These are phyloP conservation scores for Arremon aurantiirostris DNA, from an alignment of 2,797 vertebrate species.

Conservation along the genomic window DNA sequence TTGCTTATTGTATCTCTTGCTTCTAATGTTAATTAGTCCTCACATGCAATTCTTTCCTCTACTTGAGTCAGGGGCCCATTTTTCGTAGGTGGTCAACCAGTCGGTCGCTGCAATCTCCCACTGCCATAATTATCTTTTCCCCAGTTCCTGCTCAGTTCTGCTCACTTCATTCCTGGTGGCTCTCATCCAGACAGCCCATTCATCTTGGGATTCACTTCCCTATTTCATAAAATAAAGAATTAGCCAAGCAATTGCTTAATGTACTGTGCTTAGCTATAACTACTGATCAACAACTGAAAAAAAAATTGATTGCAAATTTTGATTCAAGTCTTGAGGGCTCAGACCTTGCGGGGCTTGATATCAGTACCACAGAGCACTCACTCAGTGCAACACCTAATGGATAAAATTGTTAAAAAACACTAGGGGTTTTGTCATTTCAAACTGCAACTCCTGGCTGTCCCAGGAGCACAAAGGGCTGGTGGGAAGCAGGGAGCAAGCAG, in stretches of 20 bases:
- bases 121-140: neutral
- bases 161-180: neutral
- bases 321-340: neutral
- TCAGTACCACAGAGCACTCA: neutral
- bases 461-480: neutral
- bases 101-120: fast-evolving
- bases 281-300: neutral
- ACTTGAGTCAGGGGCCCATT: neutral
- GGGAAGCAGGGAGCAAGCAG: neutral
- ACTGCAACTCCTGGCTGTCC: neutral
- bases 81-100: neutral
- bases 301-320: neutral
- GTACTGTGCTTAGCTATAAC: neutral
- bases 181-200: neutral
- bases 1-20: neutral
- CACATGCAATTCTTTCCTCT: neutral
- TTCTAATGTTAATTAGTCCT: neutral
- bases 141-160: neutral
- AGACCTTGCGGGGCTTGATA: neutral
- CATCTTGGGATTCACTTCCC: neutral
- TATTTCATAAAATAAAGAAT: neutral
- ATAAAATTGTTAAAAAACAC: neutral
- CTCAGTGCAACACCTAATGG: neutral
- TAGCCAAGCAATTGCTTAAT: neutral
- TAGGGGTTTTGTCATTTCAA: neutral